Percentiles rank a stretch among this genome's conserved stretches.
Evolutionary conservation across 2,797 vertebrate genomes (phyloP).

Genomic region (Phrynocephalus forsythii): DNA sequence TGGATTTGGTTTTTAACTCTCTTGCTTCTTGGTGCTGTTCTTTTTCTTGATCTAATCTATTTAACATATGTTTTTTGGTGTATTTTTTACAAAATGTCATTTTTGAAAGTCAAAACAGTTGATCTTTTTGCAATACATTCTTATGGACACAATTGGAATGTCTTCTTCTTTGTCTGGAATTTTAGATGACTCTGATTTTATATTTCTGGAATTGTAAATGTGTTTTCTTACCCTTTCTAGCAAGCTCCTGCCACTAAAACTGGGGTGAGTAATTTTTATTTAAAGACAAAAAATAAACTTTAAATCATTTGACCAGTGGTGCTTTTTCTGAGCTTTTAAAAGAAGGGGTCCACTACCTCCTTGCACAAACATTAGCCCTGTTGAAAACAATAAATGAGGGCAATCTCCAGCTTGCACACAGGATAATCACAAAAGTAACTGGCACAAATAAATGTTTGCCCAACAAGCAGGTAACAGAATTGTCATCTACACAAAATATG

Average conservation of each 20-base stretch:
- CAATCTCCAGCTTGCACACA: too few species aligned
- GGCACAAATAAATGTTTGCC: background rate
- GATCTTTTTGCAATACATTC: constrained; percentile 31
- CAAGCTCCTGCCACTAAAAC: constrained; percentile 82
- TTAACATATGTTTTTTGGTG: constrained; percentile 72
- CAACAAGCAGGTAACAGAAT: background rate
- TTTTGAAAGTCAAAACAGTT: background rate
- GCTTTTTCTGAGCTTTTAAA: too few species aligned
- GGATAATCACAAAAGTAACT: background rate
- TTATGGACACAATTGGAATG: constrained; percentile 71
- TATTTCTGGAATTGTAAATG: constrained; percentile 64
- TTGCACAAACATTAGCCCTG: too few species aligned
- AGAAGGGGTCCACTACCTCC: too few species aligned
- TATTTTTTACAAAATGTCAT: constrained; percentile 56
- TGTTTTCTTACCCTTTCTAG: constrained; percentile 75
- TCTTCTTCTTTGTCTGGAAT: constrained; percentile 66
- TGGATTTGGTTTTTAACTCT: constrained; percentile 63
- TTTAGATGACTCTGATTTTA: constrained; percentile 60
- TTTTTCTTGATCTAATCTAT: constrained; percentile 73
- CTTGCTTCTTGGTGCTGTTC: constrained; percentile 68
- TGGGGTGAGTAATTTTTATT: constrained; percentile 76
- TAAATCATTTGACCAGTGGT: constrained; percentile 25
- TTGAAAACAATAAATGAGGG: too few species aligned
- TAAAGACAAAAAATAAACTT: constrained; percentile 19
- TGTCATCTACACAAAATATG: background rate